These are phyloP conservation scores for Gordius sp. DNA, from an alignment of 2,888 invertebrate genomes.

Conservation along the genomic window DNA sequence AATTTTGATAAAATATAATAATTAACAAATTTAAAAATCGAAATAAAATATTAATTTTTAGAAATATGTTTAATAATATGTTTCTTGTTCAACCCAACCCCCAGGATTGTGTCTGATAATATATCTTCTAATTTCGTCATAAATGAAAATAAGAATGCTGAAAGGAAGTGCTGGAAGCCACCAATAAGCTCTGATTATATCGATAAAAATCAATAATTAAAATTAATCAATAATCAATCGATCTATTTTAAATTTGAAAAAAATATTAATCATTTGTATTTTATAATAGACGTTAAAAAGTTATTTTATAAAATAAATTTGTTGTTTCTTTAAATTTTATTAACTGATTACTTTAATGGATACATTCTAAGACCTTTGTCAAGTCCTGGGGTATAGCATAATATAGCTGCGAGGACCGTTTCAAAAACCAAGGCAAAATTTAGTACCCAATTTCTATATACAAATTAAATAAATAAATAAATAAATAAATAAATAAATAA, in stretches of 20 bases:
- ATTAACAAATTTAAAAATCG: too few species aligned
- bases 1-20: too few species aligned
- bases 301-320: too few species aligned
- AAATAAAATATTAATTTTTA: too few species aligned
- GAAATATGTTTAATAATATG: slow-evolving; percentile 68
- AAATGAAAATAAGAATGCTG: slow-evolving; percentile 88
- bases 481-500: slow-evolving; percentile 5
- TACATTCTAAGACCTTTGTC: slow-evolving; percentile 89
- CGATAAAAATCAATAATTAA: neutral
- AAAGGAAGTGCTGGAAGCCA: slow-evolving; percentile 95
- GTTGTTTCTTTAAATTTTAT: too few species aligned
- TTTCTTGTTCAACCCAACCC: slow-evolving; percentile 94
- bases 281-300: too few species aligned
- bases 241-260: neutral
- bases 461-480: slow-evolving; percentile 5
- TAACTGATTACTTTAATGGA: slow-evolving; percentile 46
- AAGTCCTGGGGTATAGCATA: slow-evolving; percentile 53
- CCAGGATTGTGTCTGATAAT: slow-evolving; percentile 84
- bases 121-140: slow-evolving; percentile 88
- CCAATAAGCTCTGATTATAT: slow-evolving; percentile 54
- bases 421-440: slow-evolving; percentile 23
- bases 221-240: neutral
- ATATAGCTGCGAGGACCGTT: slow-evolving; percentile 21
- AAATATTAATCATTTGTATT: too few species aligned
- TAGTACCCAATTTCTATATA: slow-evolving; percentile 24